phyloP scores from a whole-genome alignment of 2,113 vertebrate genomes.

The Toxotes chatareus region DNA sequence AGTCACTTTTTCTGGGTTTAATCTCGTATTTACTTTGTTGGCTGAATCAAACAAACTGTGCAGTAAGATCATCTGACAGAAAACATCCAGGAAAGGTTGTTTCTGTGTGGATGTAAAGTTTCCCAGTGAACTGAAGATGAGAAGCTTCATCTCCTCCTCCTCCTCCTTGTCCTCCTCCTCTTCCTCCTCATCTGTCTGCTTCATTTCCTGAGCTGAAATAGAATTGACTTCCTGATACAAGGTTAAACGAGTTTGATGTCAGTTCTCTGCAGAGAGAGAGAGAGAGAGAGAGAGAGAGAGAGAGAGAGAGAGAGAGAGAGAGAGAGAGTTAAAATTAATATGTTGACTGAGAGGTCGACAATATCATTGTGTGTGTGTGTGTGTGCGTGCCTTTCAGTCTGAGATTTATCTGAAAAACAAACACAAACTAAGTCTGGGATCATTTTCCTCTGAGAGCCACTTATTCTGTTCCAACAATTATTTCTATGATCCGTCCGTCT shows the following conservation, averaged over 20 bases:
- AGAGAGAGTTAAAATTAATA: not conserved
- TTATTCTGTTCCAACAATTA: too few species aligned
- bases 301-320: conserved; percentile 5
- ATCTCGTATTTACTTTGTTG: too few species aligned
- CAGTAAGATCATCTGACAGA: too few species aligned
- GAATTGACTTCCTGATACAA: conserved; percentile 43
- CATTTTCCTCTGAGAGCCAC: too few species aligned
- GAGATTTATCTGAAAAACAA: too few species aligned
- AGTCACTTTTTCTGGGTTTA: too few species aligned
- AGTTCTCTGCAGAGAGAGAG: conserved; percentile 9
- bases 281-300: not conserved
- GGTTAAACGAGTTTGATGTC: conserved; percentile 57
- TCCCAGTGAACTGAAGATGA: not conserved
- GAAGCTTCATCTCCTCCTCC: not conserved
- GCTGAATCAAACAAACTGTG: too few species aligned
- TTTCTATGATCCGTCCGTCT: too few species aligned
- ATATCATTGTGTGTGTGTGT: not conserved
- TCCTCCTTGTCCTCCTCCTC: too few species aligned
- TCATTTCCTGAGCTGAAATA: conserved; percentile 40
- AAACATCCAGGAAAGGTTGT: too few species aligned
- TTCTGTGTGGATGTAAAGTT: not conserved
- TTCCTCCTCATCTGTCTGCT: not conserved
- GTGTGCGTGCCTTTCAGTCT: not conserved
- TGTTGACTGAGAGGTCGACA: conserved; percentile 11
- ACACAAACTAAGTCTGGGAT: too few species aligned